These are phyloP conservation scores for Cassiopea andromeda DNA, from an alignment of 30 jellyfish, hydroid and myxozoan genomes.

Conservation along the genomic window DNA sequence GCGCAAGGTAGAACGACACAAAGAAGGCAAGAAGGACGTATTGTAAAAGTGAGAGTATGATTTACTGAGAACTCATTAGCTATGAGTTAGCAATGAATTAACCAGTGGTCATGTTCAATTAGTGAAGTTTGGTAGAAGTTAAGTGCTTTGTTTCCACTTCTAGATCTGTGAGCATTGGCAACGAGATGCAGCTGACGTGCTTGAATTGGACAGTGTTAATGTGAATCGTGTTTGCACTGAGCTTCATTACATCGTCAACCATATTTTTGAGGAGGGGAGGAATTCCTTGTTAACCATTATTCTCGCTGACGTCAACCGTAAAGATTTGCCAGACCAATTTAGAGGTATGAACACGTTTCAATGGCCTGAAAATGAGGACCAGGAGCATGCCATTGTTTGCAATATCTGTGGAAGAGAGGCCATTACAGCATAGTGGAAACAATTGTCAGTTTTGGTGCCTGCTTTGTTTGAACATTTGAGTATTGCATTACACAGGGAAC, in stretches of 20 bases:
- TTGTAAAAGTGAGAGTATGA: no score
- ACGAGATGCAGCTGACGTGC: neutral
- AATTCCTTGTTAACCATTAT: conserved; percentile 35
- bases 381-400: neutral
- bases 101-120: no score
- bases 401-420: neutral
- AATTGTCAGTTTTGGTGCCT: no score
- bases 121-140: neutral
- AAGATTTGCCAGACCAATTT: conserved; percentile 35
- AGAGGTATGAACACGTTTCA: conserved; percentile 2
- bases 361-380: conserved; percentile 4
- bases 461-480: no score
- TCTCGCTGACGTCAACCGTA: conserved; percentile 48
- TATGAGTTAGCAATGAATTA: no score
- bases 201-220: conserved; percentile 24
- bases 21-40: no score
- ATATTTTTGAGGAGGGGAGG: conserved; percentile 31
- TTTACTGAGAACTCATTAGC: no score
- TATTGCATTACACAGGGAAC: no score
- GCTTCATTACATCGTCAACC: conserved; percentile 52
- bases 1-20: no score
- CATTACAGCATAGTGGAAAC: neutral
- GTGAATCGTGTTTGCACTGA: conserved; percentile 46
- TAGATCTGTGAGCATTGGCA: conserved; percentile 60
- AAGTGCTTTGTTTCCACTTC: neutral